Conservation (phyloP, 2,797 vertebrate genomes). For the Cercopithecus diana region DNA sequence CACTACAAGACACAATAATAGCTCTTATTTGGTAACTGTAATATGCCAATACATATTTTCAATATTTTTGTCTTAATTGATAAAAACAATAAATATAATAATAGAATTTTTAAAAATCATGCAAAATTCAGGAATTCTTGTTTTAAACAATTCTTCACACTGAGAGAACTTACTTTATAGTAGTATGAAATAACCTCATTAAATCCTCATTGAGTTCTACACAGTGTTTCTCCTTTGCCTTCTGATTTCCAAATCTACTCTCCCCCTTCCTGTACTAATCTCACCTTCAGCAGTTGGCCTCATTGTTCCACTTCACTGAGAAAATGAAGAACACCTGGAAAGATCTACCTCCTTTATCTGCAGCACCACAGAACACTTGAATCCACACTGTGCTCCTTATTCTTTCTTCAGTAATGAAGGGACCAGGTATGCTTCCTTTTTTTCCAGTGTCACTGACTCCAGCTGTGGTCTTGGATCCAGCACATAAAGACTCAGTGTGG, state of each 20-base stretch:
- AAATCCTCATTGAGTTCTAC: background rate
- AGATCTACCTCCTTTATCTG: background rate
- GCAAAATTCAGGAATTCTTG: background rate
- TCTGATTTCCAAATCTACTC: background rate
- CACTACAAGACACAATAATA: background rate
- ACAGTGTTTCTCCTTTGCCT: background rate
- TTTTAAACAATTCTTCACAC: background rate
- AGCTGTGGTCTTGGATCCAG: background rate
- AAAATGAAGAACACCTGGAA: background rate
- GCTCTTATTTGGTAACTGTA: slow-evolving; percentile 1
- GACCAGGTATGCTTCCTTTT: background rate
- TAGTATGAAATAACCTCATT: background rate
- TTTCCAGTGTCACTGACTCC: background rate
- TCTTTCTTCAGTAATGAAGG: background rate
- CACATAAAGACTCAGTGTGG: background rate
- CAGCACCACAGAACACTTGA: background rate
- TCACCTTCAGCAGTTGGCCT: background rate
- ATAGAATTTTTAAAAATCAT: background rate
- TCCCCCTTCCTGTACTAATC: background rate
- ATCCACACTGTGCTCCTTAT: background rate
- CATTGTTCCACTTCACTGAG: background rate
- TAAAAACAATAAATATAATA: background rate
- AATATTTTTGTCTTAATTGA: background rate
- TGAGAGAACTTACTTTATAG: background rate
- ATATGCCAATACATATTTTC: background rate